A percentile compares a stretch with the other conserved stretches of the same genome.
phyloP scores from a whole-genome alignment of 2,888 invertebrate genomes.

The Parnassius glacialis region DNA sequence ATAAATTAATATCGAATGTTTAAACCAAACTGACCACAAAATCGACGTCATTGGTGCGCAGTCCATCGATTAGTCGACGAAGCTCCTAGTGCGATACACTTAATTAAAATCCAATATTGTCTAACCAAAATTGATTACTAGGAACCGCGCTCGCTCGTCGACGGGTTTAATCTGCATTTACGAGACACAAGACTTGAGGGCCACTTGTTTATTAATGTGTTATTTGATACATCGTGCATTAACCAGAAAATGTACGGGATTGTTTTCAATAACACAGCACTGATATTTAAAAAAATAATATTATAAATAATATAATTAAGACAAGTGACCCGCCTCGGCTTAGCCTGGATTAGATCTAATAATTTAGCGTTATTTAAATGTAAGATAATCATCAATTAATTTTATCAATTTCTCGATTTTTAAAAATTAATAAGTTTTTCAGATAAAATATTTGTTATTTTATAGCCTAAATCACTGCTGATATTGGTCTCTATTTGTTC shows the following conservation, averaged over 20 bases:
- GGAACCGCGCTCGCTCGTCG: slow-evolving; percentile 48
- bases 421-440: too few species aligned
- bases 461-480: too few species aligned
- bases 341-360: too few species aligned
- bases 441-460: too few species aligned
- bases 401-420: too few species aligned
- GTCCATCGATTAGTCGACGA: slow-evolving; percentile 56
- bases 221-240: slow-evolving; percentile 31
- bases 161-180: slow-evolving; percentile 44
- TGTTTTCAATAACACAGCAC: too few species aligned
- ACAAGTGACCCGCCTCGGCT: too few species aligned
- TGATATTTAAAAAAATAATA: too few species aligned
- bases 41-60: slow-evolving; percentile 51
- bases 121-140: slow-evolving; percentile 77
- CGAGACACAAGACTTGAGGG: slow-evolving; percentile 38
- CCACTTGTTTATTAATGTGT: slow-evolving; percentile 39
- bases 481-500: too few species aligned
- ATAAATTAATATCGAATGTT: slow-evolving; percentile 35
- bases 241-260: background rate
- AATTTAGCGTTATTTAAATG: too few species aligned
- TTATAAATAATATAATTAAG: too few species aligned
- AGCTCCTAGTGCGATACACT: slow-evolving; percentile 61
- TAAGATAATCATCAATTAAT: too few species aligned
- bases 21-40: slow-evolving; percentile 47
- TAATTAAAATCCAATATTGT: slow-evolving; percentile 81